These are phyloP conservation scores for Lepidurus apus DNA, from an alignment of 1,140 invertebrate species.

Conservation along the genomic window DNA sequence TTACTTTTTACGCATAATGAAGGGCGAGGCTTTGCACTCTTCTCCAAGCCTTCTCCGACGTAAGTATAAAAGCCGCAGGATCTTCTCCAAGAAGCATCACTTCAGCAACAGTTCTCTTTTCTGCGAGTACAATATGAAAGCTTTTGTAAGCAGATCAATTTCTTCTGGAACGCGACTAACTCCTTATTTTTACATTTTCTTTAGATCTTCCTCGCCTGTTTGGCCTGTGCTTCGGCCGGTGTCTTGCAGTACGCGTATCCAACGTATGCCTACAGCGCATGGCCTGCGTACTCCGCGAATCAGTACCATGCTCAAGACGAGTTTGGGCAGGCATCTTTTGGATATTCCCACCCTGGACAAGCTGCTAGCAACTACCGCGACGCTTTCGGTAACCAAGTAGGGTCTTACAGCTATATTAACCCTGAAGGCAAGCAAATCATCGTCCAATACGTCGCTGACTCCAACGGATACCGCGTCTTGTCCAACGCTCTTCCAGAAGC, in stretches of 20 bases:
- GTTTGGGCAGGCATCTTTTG: slow-evolving; percentile 37
- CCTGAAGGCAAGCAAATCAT: slow-evolving; percentile 42
- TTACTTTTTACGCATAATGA: not conserved
- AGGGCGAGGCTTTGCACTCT: not conserved
- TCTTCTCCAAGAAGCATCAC: not conserved
- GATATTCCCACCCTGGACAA: slow-evolving; percentile 40
- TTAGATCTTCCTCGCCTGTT: slow-evolving; percentile 17
- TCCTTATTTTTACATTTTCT: not conserved
- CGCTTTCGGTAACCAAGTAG: slow-evolving; percentile 43
- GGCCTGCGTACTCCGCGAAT: not conserved
- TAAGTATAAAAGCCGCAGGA: not conserved
- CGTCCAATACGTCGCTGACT: slow-evolving; percentile 44
- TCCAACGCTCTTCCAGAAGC: slow-evolving; percentile 39
- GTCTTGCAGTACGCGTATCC: not conserved
- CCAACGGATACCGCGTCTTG: slow-evolving; percentile 37
- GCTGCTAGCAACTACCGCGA: slow-evolving; percentile 38
- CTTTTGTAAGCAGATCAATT: slow-evolving; percentile 11
- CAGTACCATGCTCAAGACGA: slow-evolving; percentile 41
- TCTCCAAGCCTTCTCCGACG: not conserved
- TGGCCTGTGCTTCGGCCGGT: slow-evolving; percentile 24
- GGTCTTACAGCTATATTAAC: slow-evolving; percentile 45
- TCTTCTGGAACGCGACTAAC: not conserved
- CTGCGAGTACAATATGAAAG: slow-evolving; percentile 27
- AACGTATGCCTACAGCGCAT: not conserved
- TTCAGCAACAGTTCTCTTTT: slow-evolving; percentile 8